Percentiles rank a stretch among this genome's conserved stretches.
Evolutionary conservation across 2,888 invertebrate genomes (phyloP).

Genomic region (Ichneumon xanthorius): DNA sequence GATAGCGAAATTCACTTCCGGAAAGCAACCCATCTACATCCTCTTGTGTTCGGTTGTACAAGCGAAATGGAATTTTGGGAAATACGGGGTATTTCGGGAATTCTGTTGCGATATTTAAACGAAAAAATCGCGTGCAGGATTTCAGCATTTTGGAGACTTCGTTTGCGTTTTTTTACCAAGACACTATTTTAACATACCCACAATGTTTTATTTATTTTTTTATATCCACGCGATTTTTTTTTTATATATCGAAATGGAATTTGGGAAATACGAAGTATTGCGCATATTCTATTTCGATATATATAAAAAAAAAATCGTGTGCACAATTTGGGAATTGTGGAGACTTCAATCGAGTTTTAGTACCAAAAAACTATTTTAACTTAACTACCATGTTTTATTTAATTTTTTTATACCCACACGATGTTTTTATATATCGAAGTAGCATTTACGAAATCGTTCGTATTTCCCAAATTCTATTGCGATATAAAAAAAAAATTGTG

Average conservation of each 20-base stretch:
- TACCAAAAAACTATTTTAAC: neutral
- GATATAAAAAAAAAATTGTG: neutral
- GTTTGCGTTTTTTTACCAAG: neutral
- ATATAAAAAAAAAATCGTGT: too few species aligned
- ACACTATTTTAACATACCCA: neutral
- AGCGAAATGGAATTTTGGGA: conserved; percentile 30
- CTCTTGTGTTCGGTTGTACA: conserved; percentile 41
- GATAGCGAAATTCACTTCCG: conserved; percentile 77
- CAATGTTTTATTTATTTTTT: neutral
- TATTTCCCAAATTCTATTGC: neutral
- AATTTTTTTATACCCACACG: neutral
- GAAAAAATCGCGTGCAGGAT: neutral
- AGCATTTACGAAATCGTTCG: conserved; percentile 10
- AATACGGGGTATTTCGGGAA: conserved; percentile 1
- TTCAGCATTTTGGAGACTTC: neutral
- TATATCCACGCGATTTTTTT: neutral
- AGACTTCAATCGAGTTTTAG: neutral
- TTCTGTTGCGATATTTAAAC: neutral
- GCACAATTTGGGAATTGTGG: neutral
- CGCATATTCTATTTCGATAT: neutral
- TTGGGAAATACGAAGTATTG: neutral
- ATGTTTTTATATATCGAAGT: too few species aligned
- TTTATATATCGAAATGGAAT: neutral
- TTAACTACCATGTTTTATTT: neutral
- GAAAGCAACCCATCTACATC: conserved; percentile 52